Evolutionary conservation across 1,140 invertebrate genomes (phyloP).

Genomic region (Marisa cornuarietis): DNA sequence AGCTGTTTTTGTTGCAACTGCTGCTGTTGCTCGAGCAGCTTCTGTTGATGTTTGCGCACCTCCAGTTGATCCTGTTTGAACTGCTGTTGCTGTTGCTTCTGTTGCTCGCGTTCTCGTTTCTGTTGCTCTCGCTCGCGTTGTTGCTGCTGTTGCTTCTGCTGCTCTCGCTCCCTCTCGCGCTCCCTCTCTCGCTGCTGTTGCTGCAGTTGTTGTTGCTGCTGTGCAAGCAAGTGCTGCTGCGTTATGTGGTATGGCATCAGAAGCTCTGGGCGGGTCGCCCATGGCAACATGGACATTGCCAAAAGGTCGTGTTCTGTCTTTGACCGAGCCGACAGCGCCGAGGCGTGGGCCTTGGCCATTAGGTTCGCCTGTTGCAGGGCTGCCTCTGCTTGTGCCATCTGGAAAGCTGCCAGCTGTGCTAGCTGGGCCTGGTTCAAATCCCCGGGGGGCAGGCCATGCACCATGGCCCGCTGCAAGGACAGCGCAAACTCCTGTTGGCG

Average conservation of each 20-base stretch:
- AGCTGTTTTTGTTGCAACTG: constrained; percentile 12
- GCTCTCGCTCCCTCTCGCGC: constrained; percentile 15
- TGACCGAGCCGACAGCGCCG: constrained; percentile 10
- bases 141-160: constrained; percentile 13
- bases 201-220: constrained; percentile 14
- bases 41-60: constrained; percentile 15
- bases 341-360: constrained; percentile 11
- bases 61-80: constrained; percentile 5
- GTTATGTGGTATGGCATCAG: constrained; percentile 20
- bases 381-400: constrained; percentile 19
- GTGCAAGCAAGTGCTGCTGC: constrained; percentile 17
- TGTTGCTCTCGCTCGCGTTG: constrained; percentile 9
- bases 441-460: constrained; percentile 3
- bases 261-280: constrained; percentile 15
- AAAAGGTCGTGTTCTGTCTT: constrained; percentile 16
- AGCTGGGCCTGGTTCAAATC: constrained; percentile 19
- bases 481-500: constrained; percentile 24
- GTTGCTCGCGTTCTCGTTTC: constrained; percentile 14
- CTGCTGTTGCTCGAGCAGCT: constrained; percentile 21
- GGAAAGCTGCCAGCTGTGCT: constrained; percentile 17
- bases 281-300: constrained; percentile 14
- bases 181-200: constrained; percentile 11
- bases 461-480: constrained; percentile 19
- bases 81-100: constrained; percentile 22
- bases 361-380: constrained; percentile 22